These are phyloP conservation scores for Chaetodon trifasciatus DNA, from an alignment of 2,797 vertebrate species.

Conservation along the genomic window DNA sequence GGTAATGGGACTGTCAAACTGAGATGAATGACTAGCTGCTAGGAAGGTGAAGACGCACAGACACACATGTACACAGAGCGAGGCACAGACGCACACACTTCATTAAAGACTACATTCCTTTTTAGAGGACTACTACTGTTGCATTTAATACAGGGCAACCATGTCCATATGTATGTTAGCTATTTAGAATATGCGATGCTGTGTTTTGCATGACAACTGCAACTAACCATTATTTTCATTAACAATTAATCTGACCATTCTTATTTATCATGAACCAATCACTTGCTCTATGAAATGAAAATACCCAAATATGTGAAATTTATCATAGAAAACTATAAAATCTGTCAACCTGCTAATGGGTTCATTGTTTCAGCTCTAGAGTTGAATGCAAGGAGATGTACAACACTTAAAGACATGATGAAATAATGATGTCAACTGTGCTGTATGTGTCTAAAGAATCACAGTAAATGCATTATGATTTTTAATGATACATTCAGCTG, in stretches of 20 bases:
- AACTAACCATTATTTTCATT: neutral
- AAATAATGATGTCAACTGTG: neutral
- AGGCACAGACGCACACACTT: conserved; percentile 29
- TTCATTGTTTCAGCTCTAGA: neutral
- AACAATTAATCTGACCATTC: neutral
- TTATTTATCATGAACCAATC: neutral
- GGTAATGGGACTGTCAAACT: conserved; percentile 83
- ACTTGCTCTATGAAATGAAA: neutral
- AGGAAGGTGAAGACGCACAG: conserved; percentile 70
- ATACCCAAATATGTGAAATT: neutral
- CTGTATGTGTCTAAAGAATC: neutral
- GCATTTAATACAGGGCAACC: neutral
- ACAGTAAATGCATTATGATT: neutral
- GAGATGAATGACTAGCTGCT: conserved; percentile 81
- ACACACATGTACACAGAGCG: conserved; percentile 23
- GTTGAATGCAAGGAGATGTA: neutral
- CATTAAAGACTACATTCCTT: conserved; percentile 45
- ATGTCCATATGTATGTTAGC: neutral
- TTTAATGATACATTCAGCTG: neutral
- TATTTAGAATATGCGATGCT: neutral
- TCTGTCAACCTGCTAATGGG: neutral
- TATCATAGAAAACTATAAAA: neutral
- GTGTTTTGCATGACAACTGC: neutral
- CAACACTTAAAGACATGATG: neutral
- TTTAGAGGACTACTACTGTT: conserved; percentile 6